Percentiles rank a stretch among this genome's conserved stretches.
Conservation (phyloP, 2,888 invertebrate species). For the Zelleria hepariella region DNA sequence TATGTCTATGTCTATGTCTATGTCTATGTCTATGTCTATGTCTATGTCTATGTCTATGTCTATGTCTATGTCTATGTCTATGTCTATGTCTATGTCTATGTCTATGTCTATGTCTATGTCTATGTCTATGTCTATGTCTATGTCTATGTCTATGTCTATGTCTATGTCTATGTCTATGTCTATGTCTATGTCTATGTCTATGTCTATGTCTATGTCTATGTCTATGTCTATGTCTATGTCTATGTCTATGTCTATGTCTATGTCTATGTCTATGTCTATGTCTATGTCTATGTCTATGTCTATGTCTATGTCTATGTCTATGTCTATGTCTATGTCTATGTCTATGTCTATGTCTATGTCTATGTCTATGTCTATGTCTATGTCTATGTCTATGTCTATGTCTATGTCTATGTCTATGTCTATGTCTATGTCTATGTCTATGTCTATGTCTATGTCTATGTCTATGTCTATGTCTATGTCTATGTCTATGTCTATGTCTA, state of each 20-base stretch:
- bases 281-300: constrained; percentile 1
- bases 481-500: constrained; percentile 1
- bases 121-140: constrained; percentile 1
- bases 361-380: constrained; percentile 1
- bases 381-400: background rate
- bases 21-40: background rate
- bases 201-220: background rate
- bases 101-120: constrained; percentile 1
- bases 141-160: background rate
- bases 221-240: constrained; percentile 1
- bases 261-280: background rate
- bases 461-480: constrained; percentile 1
- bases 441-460: background rate
- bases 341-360: constrained; percentile 1
- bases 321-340: background rate
- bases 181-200: background rate
- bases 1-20: background rate
- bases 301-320: constrained; percentile 1
- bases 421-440: constrained; percentile 1
- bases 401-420: constrained; percentile 1
- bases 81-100: background rate
- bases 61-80: constrained; percentile 1
- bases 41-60: constrained; percentile 1
- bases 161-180: constrained; percentile 1
- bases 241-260: constrained; percentile 1